These are phyloP conservation scores for Drosophila simulans DNA, from an alignment of 1,140 invertebrate genomes.

Conservation along the genomic window DNA sequence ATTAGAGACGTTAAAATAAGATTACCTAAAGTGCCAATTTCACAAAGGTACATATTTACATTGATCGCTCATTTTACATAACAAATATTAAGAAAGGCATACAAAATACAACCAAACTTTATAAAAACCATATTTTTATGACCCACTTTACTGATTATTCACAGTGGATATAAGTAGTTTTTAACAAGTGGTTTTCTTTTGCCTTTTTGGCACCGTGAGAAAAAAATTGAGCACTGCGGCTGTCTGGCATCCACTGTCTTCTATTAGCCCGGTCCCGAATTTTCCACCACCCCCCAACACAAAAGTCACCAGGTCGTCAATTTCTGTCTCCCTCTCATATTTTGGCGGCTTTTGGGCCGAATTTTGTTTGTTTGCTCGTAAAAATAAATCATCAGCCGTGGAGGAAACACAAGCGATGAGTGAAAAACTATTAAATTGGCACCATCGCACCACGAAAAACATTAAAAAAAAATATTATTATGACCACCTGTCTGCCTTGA, in stretches of 20 bases:
- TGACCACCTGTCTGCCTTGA: slow-evolving; percentile 42
- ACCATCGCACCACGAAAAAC: slow-evolving; percentile 10
- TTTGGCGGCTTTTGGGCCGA: slow-evolving; percentile 39
- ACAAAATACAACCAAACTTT: too few relatives aligned
- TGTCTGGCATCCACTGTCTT: slow-evolving; percentile 24
- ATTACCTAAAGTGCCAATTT: too few relatives aligned
- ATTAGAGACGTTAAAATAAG: too few relatives aligned
- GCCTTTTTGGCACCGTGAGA: slow-evolving; percentile 51
- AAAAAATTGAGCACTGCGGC: slow-evolving; percentile 44
- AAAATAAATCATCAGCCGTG: slow-evolving; percentile 57
- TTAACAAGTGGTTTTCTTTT: slow-evolving; percentile 68
- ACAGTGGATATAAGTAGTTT: slow-evolving; percentile 22
- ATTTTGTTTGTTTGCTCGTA: slow-evolving; percentile 52
- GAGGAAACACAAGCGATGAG: slow-evolving; percentile 10
- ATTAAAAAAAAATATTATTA: slow-evolving; percentile 23
- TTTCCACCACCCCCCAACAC: slow-evolving; percentile 2
- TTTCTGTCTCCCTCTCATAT: slow-evolving; percentile 19
- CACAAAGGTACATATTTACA: too few relatives aligned
- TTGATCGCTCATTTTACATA: too few relatives aligned
- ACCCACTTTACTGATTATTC: not conserved
- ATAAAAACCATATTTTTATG: not conserved
- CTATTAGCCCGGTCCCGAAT: slow-evolving; percentile 3
- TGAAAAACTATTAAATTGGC: slow-evolving; percentile 41
- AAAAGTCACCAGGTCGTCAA: slow-evolving; percentile 18
- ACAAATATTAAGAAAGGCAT: too few relatives aligned